phyloP scores from a whole-genome alignment of 2,113 vertebrate genomes.

The Dipodomys stephensi region DNA sequence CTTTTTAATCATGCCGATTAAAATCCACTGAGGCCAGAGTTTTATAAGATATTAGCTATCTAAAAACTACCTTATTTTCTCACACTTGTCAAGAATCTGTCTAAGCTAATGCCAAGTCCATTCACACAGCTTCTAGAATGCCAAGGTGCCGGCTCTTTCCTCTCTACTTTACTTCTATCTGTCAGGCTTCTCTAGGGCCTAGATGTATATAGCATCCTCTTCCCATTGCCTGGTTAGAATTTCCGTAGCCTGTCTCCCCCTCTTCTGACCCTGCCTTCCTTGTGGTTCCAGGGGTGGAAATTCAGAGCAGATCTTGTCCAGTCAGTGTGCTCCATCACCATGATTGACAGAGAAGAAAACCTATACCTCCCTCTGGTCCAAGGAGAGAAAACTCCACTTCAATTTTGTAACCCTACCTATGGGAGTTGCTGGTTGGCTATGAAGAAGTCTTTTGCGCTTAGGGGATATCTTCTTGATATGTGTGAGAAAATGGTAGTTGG shows the following conservation, averaged over 20 bases:
- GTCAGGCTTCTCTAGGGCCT: not conserved
- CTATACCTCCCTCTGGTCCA: not conserved
- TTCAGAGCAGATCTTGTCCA: not conserved
- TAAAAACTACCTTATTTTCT: not conserved
- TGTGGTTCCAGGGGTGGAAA: accelerated
- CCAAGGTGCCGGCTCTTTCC: not conserved
- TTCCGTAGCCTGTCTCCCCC: not conserved
- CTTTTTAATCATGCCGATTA: slow-evolving; percentile 6
- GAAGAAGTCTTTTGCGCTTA: not conserved
- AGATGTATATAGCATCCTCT: not conserved
- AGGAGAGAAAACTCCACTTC: not conserved
- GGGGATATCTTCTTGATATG: no score
- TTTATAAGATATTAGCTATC: slow-evolving; percentile 22
- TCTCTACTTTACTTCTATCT: not conserved
- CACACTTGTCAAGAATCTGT: not conserved
- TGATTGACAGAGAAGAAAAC: not conserved
- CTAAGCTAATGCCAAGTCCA: not conserved
- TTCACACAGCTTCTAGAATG: not conserved
- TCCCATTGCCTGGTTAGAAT: no score
- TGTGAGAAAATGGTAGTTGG: not conserved
- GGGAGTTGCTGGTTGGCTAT: not conserved
- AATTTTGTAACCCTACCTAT: not conserved
- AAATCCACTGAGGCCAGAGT: not conserved
- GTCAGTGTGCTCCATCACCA: not conserved
- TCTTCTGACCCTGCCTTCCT: not conserved